Evolutionary conservation across 2,113 vertebrate species (phyloP).

Genomic region (Hassar affinis): DNA sequence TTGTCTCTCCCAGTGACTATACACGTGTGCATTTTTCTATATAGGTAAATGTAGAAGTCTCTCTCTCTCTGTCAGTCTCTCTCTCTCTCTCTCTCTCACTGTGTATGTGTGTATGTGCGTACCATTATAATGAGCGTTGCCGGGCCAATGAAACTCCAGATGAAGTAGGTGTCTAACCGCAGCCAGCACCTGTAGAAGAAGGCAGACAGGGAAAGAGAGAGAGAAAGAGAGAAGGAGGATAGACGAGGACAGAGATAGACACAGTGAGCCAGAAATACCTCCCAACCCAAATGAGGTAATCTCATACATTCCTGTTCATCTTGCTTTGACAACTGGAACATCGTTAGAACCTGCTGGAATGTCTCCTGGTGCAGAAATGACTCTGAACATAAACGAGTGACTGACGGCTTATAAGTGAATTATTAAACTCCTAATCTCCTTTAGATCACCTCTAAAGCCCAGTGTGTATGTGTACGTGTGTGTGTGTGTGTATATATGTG

Average conservation of each 20-base stretch:
- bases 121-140: conserved; percentile 99
- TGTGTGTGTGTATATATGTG: conserved; percentile 5
- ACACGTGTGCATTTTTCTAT: not conserved
- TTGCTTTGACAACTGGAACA: conserved; percentile 9
- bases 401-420: conserved; percentile 91
- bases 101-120: conserved; percentile 61
- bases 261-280: conserved; percentile 41
- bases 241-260: conserved; percentile 41
- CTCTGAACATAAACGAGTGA: conserved; percentile 71
- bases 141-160: conserved; percentile 99
- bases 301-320: conserved; percentile 13
- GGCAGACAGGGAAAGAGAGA: conserved; percentile 48
- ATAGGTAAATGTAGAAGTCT: not conserved
- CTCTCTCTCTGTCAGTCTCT: not conserved
- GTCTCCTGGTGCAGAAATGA: not conserved
- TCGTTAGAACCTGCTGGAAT: conserved; percentile 29
- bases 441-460: conserved; percentile 46
- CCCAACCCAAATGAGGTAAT: conserved; percentile 14
- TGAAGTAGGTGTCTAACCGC: conserved; percentile 97
- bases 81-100: no score
- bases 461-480: conserved; percentile 2
- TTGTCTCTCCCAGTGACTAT: not conserved
- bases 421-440: conserved; percentile 94
- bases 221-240: conserved; percentile 40
- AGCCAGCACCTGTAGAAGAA: conserved; percentile 94